A percentile compares a stretch with the other conserved stretches of the same genome.
These are phyloP conservation scores for Sebastes iracundus DNA, from an alignment of 2,797 vertebrate species.

Conservation along the genomic window DNA sequence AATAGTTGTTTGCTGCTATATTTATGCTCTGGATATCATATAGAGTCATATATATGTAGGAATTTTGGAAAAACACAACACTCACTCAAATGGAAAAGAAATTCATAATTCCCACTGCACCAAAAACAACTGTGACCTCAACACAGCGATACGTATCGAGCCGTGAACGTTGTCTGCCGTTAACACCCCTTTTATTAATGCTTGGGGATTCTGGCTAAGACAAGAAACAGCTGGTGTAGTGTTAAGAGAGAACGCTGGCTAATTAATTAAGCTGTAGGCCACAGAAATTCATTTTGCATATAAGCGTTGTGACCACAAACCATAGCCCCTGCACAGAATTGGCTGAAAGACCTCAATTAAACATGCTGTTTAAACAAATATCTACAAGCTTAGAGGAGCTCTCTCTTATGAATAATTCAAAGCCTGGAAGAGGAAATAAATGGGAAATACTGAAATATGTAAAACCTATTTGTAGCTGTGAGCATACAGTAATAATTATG, in stretches of 20 bases:
- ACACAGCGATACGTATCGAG: background rate
- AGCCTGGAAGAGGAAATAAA: slow-evolving; percentile 65
- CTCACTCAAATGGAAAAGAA: background rate
- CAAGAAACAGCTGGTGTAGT: slow-evolving; percentile 78
- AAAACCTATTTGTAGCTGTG: slow-evolving; percentile 74
- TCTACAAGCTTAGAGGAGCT: slow-evolving; percentile 79
- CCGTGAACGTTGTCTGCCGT: slow-evolving; percentile 33
- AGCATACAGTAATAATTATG: slow-evolving; percentile 75
- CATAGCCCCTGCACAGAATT: slow-evolving; percentile 73
- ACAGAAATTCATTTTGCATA: slow-evolving; percentile 81
- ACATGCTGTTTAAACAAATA: slow-evolving; percentile 87
- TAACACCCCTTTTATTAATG: slow-evolving; percentile 73
- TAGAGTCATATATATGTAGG: too few species aligned
- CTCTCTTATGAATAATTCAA: slow-evolving; percentile 81
- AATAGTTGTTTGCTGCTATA: background rate
- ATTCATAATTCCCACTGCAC: background rate
- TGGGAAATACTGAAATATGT: slow-evolving; percentile 76
- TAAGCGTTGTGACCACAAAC: slow-evolving; percentile 79
- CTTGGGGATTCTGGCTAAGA: slow-evolving; percentile 59
- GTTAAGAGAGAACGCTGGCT: slow-evolving; percentile 74
- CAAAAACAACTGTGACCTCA: background rate
- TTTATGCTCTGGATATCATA: too few species aligned
- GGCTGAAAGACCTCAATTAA: slow-evolving; percentile 85
- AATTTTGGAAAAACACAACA: background rate
- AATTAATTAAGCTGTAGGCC: slow-evolving; percentile 91